phyloP scores from a whole-genome alignment of 2,113 vertebrate species.

The Caloenas nicobarica region DNA sequence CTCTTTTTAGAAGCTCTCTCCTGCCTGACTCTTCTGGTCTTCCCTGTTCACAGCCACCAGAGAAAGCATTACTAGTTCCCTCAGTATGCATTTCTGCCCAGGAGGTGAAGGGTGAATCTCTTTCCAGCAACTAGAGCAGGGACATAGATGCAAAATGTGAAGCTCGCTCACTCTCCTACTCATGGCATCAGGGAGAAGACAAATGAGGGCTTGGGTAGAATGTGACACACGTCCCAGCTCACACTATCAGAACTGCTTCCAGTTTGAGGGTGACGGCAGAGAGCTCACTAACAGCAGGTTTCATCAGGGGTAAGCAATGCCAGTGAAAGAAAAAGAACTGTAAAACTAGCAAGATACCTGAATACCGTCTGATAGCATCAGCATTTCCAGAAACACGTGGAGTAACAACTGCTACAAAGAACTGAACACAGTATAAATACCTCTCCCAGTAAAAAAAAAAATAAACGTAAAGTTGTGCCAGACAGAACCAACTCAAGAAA shows the following conservation, averaged over 20 bases:
- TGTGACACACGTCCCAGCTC: not conserved
- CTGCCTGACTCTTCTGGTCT: not conserved
- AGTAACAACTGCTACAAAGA: not conserved
- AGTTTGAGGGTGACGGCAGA: not conserved
- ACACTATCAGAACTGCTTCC: not conserved
- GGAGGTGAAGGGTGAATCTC: not conserved
- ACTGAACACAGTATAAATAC: not conserved
- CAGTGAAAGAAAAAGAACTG: not conserved
- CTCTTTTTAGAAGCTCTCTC: not conserved
- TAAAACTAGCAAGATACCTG: not conserved
- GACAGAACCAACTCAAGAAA: not conserved
- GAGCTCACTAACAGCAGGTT: not conserved
- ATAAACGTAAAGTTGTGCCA: not conserved
- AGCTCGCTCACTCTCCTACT: not conserved
- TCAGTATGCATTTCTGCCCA: not conserved
- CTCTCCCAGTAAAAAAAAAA: not conserved
- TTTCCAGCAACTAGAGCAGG: not conserved
- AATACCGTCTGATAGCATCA: not conserved
- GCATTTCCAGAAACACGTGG: not conserved
- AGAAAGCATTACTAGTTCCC: slow-evolving; percentile 2
- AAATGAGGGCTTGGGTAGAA: not conserved
- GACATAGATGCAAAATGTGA: not conserved
- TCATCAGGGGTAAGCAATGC: not conserved
- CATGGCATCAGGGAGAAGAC: not conserved
- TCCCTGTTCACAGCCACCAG: not conserved